A percentile compares a stretch with the other conserved stretches of the same genome.
These are phyloP conservation scores for Stegostoma tigrinum DNA, from an alignment of 2,113 vertebrate species.

Conservation along the genomic window DNA sequence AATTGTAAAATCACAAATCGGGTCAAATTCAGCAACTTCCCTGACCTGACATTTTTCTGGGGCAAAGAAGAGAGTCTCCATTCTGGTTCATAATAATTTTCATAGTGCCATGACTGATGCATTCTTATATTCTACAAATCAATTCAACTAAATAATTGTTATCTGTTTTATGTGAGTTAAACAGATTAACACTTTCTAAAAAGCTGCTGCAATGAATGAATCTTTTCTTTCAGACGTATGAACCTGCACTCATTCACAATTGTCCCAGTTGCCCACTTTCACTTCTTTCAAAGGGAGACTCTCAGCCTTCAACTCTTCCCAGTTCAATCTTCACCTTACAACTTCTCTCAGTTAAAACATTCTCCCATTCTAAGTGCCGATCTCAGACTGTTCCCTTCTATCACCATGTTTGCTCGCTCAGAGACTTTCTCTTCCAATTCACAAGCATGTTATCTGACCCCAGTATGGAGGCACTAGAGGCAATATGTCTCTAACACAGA, in stretches of 20 bases:
- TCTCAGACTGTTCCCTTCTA: neutral
- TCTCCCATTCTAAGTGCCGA: neutral
- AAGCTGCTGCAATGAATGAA: neutral
- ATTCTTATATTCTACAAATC: neutral
- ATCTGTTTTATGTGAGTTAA: neutral
- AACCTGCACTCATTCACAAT: neutral
- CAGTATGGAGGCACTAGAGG: neutral
- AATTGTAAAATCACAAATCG: no score
- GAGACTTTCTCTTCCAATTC: neutral
- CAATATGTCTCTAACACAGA: neutral
- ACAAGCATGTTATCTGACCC: neutral
- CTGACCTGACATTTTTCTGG: no score
- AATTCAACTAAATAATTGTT: neutral
- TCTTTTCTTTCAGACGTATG: neutral
- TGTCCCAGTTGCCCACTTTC: neutral
- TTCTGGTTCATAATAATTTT: neutral
- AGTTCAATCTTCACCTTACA: neutral
- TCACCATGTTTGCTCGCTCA: neutral
- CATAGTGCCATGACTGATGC: neutral
- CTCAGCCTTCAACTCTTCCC: neutral
- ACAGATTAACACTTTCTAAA: neutral
- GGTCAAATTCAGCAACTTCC: no score
- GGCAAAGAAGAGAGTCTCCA: no score
- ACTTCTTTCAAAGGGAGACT: neutral
- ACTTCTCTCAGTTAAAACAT: neutral